A percentile compares a stretch with the other conserved stretches of the same genome.
Evolutionary conservation across 1,140 invertebrate species (phyloP).

Genomic region (Rhagoletis zephyria): DNA sequence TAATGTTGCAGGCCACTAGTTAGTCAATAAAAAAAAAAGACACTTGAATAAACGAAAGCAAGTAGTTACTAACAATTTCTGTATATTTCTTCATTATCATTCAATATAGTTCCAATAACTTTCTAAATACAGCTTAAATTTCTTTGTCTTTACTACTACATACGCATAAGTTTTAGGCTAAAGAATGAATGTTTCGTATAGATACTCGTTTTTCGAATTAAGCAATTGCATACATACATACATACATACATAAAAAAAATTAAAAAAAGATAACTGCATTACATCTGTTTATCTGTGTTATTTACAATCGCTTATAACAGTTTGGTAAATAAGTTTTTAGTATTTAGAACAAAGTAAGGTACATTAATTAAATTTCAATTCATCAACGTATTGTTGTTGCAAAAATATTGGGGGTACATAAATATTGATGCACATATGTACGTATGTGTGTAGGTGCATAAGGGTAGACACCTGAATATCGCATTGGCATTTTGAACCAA

Average conservation of each 20-base stretch:
- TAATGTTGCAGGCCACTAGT: no score
- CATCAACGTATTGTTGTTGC: not conserved
- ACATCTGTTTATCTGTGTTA: not conserved
- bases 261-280: not conserved
- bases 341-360: not conserved
- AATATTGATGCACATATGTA: no score
- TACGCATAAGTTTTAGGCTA: slow-evolving; percentile 27
- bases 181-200: slow-evolving; percentile 10
- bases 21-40: not conserved
- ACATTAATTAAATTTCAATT: not conserved
- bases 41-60: slow-evolving; percentile 15
- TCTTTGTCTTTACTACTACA: slow-evolving; percentile 1
- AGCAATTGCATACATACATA: not conserved
- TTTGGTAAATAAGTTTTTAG: not conserved
- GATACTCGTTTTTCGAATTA: not conserved
- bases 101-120: slow-evolving; percentile 24
- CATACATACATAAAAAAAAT: not conserved
- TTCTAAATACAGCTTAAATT: slow-evolving; percentile 24
- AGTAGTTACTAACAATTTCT: slow-evolving; percentile 14
- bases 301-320: not conserved
- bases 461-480: not conserved
- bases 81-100: slow-evolving; percentile 20
- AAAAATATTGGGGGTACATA: not conserved
- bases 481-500: not conserved
- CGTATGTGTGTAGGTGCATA: no score